phyloP scores from a whole-genome alignment of 2,888 invertebrate species.

The Geotrupes spiniger region DNA sequence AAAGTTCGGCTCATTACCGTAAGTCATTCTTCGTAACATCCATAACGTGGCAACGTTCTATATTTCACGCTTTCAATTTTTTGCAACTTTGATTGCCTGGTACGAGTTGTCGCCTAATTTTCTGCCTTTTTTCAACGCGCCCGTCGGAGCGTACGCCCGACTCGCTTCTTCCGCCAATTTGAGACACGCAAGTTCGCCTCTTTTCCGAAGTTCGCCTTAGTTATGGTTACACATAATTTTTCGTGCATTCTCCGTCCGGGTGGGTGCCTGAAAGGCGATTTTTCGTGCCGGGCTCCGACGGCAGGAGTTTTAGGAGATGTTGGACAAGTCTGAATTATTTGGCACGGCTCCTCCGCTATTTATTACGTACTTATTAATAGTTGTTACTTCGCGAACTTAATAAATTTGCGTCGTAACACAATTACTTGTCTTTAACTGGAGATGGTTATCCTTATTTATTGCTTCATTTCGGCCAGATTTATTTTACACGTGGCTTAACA shows the following conservation, averaged over 20 bases:
- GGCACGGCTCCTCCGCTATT: slow-evolving; percentile 23
- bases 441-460: slow-evolving; percentile 4
- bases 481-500: not conserved
- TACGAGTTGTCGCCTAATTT: slow-evolving; percentile 46
- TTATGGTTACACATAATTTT: slow-evolving; percentile 42
- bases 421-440: slow-evolving; percentile 5
- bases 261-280: slow-evolving; percentile 35
- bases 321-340: slow-evolving; percentile 33
- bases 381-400: slow-evolving; percentile 12
- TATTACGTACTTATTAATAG: slow-evolving; percentile 18
- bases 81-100: slow-evolving; percentile 38
- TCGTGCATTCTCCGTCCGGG: slow-evolving; percentile 36
- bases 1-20: slow-evolving; percentile 22
- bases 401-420: slow-evolving; percentile 4
- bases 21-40: slow-evolving; percentile 21
- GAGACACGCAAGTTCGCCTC: slow-evolving; percentile 41
- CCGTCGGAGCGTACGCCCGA: slow-evolving; percentile 34
- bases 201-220: slow-evolving; percentile 37
- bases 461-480: not conserved
- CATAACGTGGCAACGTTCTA: slow-evolving; percentile 41
- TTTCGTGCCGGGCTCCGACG: slow-evolving; percentile 38
- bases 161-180: slow-evolving; percentile 44
- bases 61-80: slow-evolving; percentile 42
- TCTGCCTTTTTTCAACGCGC: slow-evolving; percentile 41
- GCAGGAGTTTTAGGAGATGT: slow-evolving; percentile 28